Conservation (phyloP, 2,113 vertebrate species). For the Coptodon bakossiorum region DNA sequence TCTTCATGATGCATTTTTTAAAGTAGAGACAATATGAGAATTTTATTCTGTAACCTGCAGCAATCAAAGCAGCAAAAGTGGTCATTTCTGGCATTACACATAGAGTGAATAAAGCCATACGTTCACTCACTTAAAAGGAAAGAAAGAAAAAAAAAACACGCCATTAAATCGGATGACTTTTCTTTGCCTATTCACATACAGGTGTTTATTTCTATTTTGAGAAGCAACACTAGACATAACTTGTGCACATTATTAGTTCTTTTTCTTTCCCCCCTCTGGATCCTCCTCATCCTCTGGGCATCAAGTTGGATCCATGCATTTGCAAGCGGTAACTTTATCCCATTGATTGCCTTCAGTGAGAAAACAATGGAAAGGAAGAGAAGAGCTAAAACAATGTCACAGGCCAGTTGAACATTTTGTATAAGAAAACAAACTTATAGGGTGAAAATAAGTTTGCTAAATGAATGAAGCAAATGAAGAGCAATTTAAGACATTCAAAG, state of each 20-base stretch:
- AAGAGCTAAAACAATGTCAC: neutral
- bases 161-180: neutral
- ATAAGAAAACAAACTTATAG: neutral
- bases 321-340: conserved; percentile 46
- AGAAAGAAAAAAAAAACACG: no score
- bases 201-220: neutral
- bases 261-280: neutral
- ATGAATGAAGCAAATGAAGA: no score
- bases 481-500: neutral
- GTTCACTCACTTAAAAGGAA: neutral
- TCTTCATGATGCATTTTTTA: neutral
- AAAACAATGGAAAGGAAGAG: neutral
- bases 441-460: no score
- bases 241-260: neutral
- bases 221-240: neutral
- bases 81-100: neutral
- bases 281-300: conserved; percentile 16
- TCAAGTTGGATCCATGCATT: conserved; percentile 35
- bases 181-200: neutral
- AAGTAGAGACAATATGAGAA: neutral
- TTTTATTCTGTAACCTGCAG: neutral
- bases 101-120: neutral
- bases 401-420: neutral
- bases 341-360: conserved; percentile 11
- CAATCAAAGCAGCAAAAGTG: neutral